Evolutionary conservation across 2,888 invertebrate species (phyloP).

Genomic region (Melanchra persicariae): DNA sequence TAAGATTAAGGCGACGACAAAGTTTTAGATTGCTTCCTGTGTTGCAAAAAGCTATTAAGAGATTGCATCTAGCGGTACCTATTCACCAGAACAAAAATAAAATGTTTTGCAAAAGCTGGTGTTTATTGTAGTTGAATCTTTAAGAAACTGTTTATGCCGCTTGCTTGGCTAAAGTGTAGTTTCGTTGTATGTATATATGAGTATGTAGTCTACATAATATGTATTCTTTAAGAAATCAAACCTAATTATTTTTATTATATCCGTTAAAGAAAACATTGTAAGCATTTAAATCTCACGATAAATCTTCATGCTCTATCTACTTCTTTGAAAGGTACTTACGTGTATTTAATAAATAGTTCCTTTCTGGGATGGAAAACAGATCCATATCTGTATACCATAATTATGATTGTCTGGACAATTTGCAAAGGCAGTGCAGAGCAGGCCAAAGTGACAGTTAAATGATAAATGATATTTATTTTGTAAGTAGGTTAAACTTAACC

Average conservation of each 20-base stretch:
- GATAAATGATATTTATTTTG: too few species aligned
- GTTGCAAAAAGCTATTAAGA: conserved; percentile 3
- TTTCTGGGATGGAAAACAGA: not conserved
- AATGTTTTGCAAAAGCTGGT: not conserved
- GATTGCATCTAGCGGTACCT: conserved; percentile 6
- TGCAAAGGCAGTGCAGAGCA: not conserved
- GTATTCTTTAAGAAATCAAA: too few species aligned
- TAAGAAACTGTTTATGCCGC: not conserved
- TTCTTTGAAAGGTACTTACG: not conserved
- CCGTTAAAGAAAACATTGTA: not conserved
- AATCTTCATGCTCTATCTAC: not conserved
- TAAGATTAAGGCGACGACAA: conserved; percentile 39
- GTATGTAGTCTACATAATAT: too few species aligned
- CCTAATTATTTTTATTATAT: too few species aligned
- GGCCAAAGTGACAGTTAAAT: too few species aligned
- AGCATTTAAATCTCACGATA: not conserved
- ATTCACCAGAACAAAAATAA: not conserved
- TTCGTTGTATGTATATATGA: too few species aligned
- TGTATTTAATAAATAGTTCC: not conserved
- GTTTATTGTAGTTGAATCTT: too few species aligned
- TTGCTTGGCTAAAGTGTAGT: not conserved
- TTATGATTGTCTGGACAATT: not conserved
- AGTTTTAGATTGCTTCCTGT: conserved; percentile 24
- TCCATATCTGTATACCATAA: not conserved
- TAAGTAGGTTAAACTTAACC: too few species aligned